Base-by-base conservation (phyloP, 92 coral and sea anemone genomes). In the Heliopora coerulea region DNA sequence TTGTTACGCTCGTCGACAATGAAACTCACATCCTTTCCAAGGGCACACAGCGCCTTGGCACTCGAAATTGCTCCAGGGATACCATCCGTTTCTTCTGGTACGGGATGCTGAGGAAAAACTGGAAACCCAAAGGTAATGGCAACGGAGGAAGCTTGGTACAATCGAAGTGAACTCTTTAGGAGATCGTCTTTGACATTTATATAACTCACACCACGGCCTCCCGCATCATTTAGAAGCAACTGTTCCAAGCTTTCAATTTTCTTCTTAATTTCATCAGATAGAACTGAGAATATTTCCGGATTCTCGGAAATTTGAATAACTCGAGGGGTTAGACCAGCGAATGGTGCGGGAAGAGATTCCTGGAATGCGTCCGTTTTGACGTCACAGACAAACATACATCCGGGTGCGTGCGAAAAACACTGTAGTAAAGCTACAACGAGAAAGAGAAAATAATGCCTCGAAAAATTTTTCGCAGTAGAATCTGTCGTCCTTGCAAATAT, bases 21-120 rank as follows among this genome's bases (percentile, higher is more conserved):
- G 11, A 92, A 44, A 19, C 82, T 85, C 29, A 87, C 88, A 7
- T 75, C 76, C 72, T 89, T 88, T n/a, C 85, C 79, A 59, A 86
- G 65, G 78, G 89, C 85, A 54, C 83, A 83, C 65, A 89, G 84
- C 37, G 96, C 89, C 84, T 87, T 89, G 39, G 83, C 88, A 77
- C 87, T 80, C 48, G 84, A 68, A 13, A 89, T 28, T 14, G 81
- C 85, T 28, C 92, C 96, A 13, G 87, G 86, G 28, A 81, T 78
- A 9, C 89, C 88, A 74, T 89, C 97, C 9, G 77, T 52, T 25
- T 70, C 77, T 54, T 70, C 62, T 1, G 31, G 13, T 13, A 70
- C 30, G 49, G 48, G 19, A 40, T 70, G 9, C 24, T 54, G 41
- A 21, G 81, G 75, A 68, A 84, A 31, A 62, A 66, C 30, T 75